These are phyloP conservation scores for Pardosa pseudoannulata DNA, from an alignment of 2,888 invertebrate species.

Conservation along the genomic window DNA sequence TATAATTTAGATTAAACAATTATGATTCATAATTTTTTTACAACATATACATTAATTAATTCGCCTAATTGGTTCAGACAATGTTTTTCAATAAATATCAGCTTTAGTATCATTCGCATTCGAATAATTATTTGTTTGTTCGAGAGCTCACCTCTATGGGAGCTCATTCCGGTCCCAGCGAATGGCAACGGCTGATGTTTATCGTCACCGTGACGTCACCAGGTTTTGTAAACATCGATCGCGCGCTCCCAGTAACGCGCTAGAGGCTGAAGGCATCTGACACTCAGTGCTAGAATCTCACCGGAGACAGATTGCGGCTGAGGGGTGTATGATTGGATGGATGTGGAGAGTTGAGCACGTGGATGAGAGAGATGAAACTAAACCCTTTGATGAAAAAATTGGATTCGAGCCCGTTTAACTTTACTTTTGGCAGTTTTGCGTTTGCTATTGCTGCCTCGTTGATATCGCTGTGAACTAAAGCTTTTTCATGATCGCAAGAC, in stretches of 20 bases:
- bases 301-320: not conserved
- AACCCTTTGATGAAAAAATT: not conserved
- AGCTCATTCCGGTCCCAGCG: too few species aligned
- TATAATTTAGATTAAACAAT: too few species aligned
- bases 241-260: slow-evolving; percentile 25
- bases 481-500: too few species aligned
- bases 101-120: too few species aligned
- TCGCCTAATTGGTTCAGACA: too few species aligned
- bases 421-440: not conserved
- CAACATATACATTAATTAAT: too few species aligned
- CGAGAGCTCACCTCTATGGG: too few species aligned
- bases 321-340: not conserved
- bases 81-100: too few species aligned
- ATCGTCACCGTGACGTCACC: slow-evolving; percentile 44
- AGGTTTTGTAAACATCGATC: slow-evolving; percentile 64
- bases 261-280: not conserved
- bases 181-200: slow-evolving; percentile 30
- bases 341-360: not conserved
- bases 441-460: too few species aligned
- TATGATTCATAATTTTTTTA: too few species aligned
- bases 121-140: too few species aligned
- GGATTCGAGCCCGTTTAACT: not conserved
- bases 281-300: slow-evolving; percentile 5
- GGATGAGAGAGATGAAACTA: not conserved
- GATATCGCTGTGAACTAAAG: too few species aligned